Base-by-base conservation (phyloP, 2,797 vertebrate species). In the Falco cherrug region DNA sequence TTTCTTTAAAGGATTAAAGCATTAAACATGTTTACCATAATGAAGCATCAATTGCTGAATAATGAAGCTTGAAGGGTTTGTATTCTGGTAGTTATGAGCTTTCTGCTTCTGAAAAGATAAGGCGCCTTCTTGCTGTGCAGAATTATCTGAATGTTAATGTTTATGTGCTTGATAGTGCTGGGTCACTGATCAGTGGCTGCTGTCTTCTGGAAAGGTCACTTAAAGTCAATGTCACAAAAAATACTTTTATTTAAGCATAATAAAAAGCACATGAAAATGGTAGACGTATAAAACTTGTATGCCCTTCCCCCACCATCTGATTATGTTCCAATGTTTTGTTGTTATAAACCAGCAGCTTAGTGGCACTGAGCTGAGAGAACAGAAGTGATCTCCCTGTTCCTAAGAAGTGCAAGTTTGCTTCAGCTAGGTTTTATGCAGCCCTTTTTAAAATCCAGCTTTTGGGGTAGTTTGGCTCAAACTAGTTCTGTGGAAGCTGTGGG, bases 71-170 rank as follows among this genome's bases (percentile, higher is more conserved):
- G 89, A 87, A 92, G 57, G 7, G 16, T 91, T 94, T 87, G 47
- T 79, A 51, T 94, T 91, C 90, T 74, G 68, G 18, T 81, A 60
- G 65, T 90, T 90, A 56, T 9, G 60, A 93, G 35, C 12, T 75
- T 93, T 95, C 77, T 95, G 74, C 37, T 84, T 76, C 78, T 96
- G 48, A 87, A 84, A 87, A 91, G 90, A 89, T 81, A 77, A 91
- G 53, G 35, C 19, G 9, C 2, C 54, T 89, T 50, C 51, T 70
- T 85, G 60, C 59, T 78, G 50, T 79, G 78, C 26, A 84, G 71
- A 90, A 79, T 90, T 74, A 87, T 48, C 63, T 89, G 60, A 48
- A 63, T 47, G 59, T 64, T 89, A 79, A 53, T 68, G 25, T 63
- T 89, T 68, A 22, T 68, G 28, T 93, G 43, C 45, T 63, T 86